Evolutionary conservation across 2,797 vertebrate species (phyloP).

Genomic region (Phrynocephalus vlangalii): DNA sequence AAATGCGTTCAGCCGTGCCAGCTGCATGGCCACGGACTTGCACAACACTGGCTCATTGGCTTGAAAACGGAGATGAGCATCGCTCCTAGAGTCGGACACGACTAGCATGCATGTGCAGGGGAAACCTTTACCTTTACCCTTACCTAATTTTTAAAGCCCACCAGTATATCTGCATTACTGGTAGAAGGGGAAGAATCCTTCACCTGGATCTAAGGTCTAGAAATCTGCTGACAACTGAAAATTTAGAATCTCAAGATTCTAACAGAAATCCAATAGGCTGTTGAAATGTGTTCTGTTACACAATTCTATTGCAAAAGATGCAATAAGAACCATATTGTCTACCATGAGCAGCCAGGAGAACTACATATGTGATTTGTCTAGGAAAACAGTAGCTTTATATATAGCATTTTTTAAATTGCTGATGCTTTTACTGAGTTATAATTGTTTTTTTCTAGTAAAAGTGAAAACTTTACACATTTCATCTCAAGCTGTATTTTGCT

Average conservation of each 20-base stretch:
- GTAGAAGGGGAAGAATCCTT: background rate
- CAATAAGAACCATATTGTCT: conserved; percentile 3
- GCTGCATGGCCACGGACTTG: no score
- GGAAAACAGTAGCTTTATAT: conserved; percentile 66
- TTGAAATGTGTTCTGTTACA: conserved; percentile 20
- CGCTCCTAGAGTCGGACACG: no score
- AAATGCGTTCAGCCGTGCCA: no score
- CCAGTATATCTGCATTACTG: background rate
- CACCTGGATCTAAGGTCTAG: background rate
- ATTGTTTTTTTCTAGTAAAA: conserved; percentile 69
- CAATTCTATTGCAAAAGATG: background rate
- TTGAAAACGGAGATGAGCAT: no score
- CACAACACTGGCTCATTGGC: no score
- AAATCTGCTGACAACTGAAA: background rate
- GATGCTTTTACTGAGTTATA: conserved; percentile 70
- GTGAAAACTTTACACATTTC: conserved; percentile 72
- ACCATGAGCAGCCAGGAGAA: conserved; percentile 17
- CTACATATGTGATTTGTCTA: conserved; percentile 25
- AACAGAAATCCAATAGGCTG: background rate
- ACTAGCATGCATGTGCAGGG: no score
- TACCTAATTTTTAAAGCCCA: no score
- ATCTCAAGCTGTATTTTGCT: conserved; percentile 69
- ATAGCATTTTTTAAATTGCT: conserved; percentile 68
- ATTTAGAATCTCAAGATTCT: background rate
- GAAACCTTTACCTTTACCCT: no score